A percentile compares a stretch with the other conserved stretches of the same genome.
Evolutionary conservation across 2,797 vertebrate species (phyloP).

Genomic region (Manis pentadactyla): DNA sequence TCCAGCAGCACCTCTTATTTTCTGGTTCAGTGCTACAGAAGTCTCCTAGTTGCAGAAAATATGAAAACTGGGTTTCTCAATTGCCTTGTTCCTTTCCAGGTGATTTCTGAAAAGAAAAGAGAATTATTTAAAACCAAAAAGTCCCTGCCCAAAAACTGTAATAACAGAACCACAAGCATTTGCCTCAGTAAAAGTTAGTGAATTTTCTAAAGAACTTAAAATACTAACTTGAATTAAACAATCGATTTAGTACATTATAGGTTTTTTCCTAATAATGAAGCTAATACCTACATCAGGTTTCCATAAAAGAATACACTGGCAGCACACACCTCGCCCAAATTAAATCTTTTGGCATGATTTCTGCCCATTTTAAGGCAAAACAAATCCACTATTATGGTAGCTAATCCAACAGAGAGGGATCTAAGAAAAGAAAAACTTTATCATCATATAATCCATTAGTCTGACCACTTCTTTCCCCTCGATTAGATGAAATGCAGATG

Average conservation of each 20-base stretch:
- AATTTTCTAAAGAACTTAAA: constrained; percentile 47
- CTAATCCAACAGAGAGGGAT: not conserved
- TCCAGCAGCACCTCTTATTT: not conserved
- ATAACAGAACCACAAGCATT: not conserved
- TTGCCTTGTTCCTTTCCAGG: constrained; percentile 38
- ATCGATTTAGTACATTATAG: not conserved
- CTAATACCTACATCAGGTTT: not conserved
- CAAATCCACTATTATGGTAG: not conserved
- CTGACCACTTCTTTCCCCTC: constrained; percentile 21
- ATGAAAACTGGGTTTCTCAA: not conserved
- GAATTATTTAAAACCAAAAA: constrained; percentile 44
- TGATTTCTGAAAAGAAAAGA: constrained; percentile 42
- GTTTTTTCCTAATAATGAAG: constrained; percentile 38
- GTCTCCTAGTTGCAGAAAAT: not conserved
- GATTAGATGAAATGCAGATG: constrained; percentile 64
- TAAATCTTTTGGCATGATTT: not conserved
- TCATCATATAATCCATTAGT: constrained; percentile 10
- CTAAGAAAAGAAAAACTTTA: not conserved
- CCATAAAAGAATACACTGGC: not conserved
- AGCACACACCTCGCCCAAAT: not conserved
- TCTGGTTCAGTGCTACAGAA: not conserved
- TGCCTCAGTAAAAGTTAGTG: not conserved
- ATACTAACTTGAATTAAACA: constrained; percentile 37
- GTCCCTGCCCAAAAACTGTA: constrained; percentile 10
- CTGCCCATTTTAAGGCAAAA: not conserved